Conservation (phyloP, 2,113 vertebrate genomes). For the Perca flavescens region DNA sequence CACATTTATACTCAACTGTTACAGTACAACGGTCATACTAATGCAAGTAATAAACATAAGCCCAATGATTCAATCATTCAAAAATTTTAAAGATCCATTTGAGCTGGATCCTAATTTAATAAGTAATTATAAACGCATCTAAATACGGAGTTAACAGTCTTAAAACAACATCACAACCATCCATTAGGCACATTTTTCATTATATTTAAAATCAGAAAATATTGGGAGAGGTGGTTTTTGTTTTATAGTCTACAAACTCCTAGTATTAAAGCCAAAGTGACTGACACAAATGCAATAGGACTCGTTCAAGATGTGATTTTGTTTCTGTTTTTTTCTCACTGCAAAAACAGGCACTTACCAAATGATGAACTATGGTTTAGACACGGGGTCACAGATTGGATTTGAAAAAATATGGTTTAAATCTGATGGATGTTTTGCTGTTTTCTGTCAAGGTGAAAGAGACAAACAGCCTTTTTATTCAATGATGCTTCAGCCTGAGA, state of each 20-base stretch:
- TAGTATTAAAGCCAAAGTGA: not conserved
- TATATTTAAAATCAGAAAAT: not conserved
- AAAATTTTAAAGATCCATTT: not conserved
- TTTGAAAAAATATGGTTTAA: slow-evolving; percentile 17
- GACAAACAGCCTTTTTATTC: slow-evolving; percentile 31
- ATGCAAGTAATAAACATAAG: not conserved
- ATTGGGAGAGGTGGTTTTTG: not conserved
- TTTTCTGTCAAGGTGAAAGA: slow-evolving; percentile 49
- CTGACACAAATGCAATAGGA: not conserved
- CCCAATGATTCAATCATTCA: not conserved
- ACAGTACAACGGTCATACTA: not conserved
- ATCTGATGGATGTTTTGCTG: slow-evolving; percentile 25
- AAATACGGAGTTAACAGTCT: too few relatives aligned
- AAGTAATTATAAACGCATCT: not conserved
- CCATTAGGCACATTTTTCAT: not conserved
- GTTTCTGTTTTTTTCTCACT: not conserved
- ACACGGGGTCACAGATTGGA: not conserved
- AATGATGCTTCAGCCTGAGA: slow-evolving; percentile 25
- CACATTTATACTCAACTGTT: not conserved
- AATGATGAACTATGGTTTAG: not conserved
- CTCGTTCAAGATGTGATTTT: not conserved
- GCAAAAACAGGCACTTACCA: not conserved
- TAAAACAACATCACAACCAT: too few relatives aligned
- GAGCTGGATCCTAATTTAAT: not conserved
- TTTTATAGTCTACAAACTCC: not conserved